Evolutionary conservation across 2,113 vertebrate genomes (phyloP).

Genomic region (Sorex fumeus): DNA sequence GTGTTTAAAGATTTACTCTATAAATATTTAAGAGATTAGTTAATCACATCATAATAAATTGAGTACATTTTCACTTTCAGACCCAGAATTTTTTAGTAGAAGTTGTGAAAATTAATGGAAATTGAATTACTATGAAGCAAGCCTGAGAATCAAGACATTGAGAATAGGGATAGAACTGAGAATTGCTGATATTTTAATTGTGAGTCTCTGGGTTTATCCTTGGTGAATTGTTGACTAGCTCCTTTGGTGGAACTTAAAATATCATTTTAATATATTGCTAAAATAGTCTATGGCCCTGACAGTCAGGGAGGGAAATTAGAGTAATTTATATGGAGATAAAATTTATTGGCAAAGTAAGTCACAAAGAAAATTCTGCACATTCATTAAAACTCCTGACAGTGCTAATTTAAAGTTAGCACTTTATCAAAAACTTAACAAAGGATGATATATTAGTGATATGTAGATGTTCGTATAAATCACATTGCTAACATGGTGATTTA

Average conservation of each 20-base stretch:
- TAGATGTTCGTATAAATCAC: conserved; percentile 1
- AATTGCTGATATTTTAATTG: not conserved
- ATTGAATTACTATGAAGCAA: not conserved
- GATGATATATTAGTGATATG: not conserved
- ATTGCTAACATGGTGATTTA: not conserved
- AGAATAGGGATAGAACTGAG: not conserved
- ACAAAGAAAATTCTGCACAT: conserved; percentile 45
- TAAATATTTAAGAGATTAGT: not conserved
- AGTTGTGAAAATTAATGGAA: not conserved
- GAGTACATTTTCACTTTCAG: not conserved
- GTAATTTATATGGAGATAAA: conserved; percentile 48
- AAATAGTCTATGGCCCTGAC: conserved; percentile 36
- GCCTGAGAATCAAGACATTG: not conserved
- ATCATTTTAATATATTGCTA: conserved; percentile 59
- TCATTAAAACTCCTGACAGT: conserved; percentile 63
- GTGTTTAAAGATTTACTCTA: conserved; percentile 29
- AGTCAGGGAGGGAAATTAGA: not conserved
- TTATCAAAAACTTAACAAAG: conserved; percentile 57
- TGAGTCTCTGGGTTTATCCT: conserved; percentile 2
- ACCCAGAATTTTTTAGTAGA: not conserved
- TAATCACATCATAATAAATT: conserved; percentile 10
- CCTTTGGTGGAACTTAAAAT: conserved; percentile 62
- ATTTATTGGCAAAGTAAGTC: conserved; percentile 63
- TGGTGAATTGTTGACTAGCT: conserved; percentile 48
- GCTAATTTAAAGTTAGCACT: conserved; percentile 59